A percentile compares a stretch with the other conserved stretches of the same genome.
These are phyloP conservation scores for Brachionus angularis DNA, from an alignment of 1,140 invertebrate species.

Conservation along the genomic window DNA sequence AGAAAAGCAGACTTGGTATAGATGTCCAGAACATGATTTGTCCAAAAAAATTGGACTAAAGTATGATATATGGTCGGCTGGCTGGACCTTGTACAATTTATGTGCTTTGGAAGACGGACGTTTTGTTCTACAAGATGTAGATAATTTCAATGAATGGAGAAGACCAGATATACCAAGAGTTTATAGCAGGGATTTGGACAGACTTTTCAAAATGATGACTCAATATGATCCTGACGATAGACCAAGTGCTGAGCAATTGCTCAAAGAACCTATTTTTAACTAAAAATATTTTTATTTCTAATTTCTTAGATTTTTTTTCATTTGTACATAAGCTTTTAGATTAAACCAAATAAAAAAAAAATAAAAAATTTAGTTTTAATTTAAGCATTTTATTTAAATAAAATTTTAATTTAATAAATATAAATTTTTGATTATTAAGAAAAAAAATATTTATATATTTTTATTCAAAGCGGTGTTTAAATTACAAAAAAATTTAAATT, in stretches of 20 bases:
- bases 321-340: too few relatives aligned
- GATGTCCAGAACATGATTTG: conserved; percentile 13
- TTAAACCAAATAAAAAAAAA: too few relatives aligned
- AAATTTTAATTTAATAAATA: too few relatives aligned
- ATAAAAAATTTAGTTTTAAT: too few relatives aligned
- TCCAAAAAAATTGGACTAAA: conserved; percentile 13
- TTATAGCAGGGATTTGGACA: conserved; percentile 19
- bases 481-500: too few relatives aligned
- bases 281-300: too few relatives aligned
- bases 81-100: conserved; percentile 36
- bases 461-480: too few relatives aligned
- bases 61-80: conserved; percentile 42
- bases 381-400: too few relatives aligned
- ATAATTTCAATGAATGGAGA: conserved; percentile 15
- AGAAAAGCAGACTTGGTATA: conserved; percentile 36
- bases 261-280: conserved; percentile 33
- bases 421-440: too few relatives aligned
- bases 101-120: conserved; percentile 32
- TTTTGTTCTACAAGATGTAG: conserved; percentile 13
- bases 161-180: conserved; percentile 33
- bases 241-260: conserved; percentile 12
- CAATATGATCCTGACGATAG: conserved; percentile 16
- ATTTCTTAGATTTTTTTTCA: too few relatives aligned
- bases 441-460: too few relatives aligned
- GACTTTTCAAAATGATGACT: conserved; percentile 34